Evolutionary conservation across 2,888 invertebrate genomes (phyloP).

Genomic region (Amblyjoppa fuscipennis): DNA sequence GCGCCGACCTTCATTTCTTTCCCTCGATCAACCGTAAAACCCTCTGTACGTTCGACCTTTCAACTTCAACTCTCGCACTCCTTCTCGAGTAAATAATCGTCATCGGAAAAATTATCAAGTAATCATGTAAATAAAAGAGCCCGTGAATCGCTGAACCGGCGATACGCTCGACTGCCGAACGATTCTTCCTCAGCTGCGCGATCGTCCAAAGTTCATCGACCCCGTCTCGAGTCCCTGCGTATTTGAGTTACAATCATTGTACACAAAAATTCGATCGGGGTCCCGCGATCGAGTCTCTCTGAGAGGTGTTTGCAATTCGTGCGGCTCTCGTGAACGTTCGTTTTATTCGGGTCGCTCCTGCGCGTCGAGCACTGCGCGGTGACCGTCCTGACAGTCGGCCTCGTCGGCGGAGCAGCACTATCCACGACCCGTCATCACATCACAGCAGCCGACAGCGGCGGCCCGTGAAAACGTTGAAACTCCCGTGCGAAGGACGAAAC

Average conservation of each 20-base stretch:
- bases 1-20: slow-evolving; percentile 30
- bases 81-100: slow-evolving; percentile 8
- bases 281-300: background rate
- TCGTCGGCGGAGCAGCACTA: slow-evolving; percentile 43
- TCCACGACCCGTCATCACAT: slow-evolving; percentile 38
- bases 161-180: slow-evolving; percentile 43
- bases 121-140: slow-evolving; percentile 26
- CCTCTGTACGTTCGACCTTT: background rate
- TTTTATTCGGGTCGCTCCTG: slow-evolving; percentile 57
- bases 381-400: slow-evolving; percentile 18
- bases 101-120: slow-evolving; percentile 23
- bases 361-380: slow-evolving; percentile 61
- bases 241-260: background rate
- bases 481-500: background rate
- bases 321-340: slow-evolving; percentile 28
- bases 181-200: slow-evolving; percentile 1
- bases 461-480: slow-evolving; percentile 46
- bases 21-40: slow-evolving; percentile 1
- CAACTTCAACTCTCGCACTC: background rate
- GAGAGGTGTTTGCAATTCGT: background rate
- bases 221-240: background rate
- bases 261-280: background rate
- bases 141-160: slow-evolving; percentile 1
- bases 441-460: slow-evolving; percentile 58
- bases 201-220: background rate